These are phyloP conservation scores for Acipenser oxyrinchus DNA, from an alignment of 2,797 vertebrate genomes.

Conservation along the genomic window DNA sequence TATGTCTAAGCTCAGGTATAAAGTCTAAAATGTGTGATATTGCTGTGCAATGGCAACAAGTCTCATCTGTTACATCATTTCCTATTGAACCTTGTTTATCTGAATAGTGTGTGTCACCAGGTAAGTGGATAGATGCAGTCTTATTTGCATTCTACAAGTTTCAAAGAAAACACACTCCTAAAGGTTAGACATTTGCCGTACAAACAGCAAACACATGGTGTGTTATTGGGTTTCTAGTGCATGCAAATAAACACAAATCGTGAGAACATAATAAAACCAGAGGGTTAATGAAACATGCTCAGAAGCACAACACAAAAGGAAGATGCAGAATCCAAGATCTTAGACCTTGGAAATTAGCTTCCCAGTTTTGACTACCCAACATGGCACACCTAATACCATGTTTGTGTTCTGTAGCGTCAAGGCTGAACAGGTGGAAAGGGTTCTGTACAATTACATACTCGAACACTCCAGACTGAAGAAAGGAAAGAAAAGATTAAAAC, in stretches of 20 bases:
- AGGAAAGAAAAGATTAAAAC: constrained; percentile 20
- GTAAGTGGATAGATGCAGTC: too few species aligned
- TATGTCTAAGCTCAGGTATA: too few species aligned
- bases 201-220: not conserved
- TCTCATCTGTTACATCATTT: too few species aligned
- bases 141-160: not conserved
- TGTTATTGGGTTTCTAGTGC: not conserved
- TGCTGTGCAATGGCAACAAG: too few species aligned
- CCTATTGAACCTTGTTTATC: too few species aligned
- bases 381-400: constrained; percentile 32
- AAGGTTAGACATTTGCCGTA: constrained; percentile 5
- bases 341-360: constrained; percentile 13
- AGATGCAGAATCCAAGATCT: constrained; percentile 20
- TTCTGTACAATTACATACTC: constrained; percentile 37
- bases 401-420: constrained; percentile 33
- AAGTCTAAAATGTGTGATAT: too few species aligned
- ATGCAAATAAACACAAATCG: constrained; percentile 13
- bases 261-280: constrained; percentile 5
- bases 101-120: too few species aligned
- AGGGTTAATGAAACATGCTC: constrained; percentile 1
- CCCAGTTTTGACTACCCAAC: constrained; percentile 20
- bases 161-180: not conserved
- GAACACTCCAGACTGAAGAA: constrained; percentile 44
- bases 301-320: constrained; percentile 10
- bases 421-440: constrained; percentile 39